phyloP scores from a whole-genome alignment of 1,140 invertebrate species.

The Metaphire vulgaris region DNA sequence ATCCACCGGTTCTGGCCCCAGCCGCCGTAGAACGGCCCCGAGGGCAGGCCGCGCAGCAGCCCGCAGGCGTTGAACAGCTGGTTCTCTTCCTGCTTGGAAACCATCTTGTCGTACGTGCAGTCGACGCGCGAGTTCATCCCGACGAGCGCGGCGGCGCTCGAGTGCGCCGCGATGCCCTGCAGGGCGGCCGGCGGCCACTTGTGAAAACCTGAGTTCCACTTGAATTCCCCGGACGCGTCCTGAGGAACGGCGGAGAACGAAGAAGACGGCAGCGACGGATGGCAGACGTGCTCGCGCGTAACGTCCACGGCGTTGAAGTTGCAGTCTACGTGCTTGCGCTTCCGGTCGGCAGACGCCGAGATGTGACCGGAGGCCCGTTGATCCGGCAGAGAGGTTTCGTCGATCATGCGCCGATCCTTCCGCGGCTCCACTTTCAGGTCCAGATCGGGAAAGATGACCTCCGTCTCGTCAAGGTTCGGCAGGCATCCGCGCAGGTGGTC shows the following conservation, averaged over 20 bases:
- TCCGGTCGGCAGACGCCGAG: not conserved
- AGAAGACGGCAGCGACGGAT: not conserved
- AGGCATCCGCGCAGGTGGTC: constrained; percentile 90
- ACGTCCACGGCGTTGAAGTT: not conserved
- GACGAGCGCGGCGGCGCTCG: not conserved
- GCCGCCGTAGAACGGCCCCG: not conserved
- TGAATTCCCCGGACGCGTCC: not conserved
- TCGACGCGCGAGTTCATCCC: not conserved
- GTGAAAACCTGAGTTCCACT: not conserved
- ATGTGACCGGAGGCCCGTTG: not conserved
- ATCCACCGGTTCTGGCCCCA: not conserved
- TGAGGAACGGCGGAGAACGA: not conserved
- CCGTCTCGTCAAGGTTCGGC: constrained; percentile 76
- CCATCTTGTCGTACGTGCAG: not conserved
- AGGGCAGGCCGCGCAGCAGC: not conserved
- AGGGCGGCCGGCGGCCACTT: not conserved
- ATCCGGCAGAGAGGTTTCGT: not conserved
- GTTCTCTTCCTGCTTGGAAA: not conserved
- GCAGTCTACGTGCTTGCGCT: not conserved
- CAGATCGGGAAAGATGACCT: constrained; percentile 72
- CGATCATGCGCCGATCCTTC: constrained; percentile 25
- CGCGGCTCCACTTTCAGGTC: constrained; percentile 44
- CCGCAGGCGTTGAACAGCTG: not conserved
- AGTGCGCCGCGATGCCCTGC: not conserved
- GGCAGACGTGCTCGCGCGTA: not conserved